Conservation (phyloP, 2,888 invertebrate species). For the Hirudinaria manillensis region DNA sequence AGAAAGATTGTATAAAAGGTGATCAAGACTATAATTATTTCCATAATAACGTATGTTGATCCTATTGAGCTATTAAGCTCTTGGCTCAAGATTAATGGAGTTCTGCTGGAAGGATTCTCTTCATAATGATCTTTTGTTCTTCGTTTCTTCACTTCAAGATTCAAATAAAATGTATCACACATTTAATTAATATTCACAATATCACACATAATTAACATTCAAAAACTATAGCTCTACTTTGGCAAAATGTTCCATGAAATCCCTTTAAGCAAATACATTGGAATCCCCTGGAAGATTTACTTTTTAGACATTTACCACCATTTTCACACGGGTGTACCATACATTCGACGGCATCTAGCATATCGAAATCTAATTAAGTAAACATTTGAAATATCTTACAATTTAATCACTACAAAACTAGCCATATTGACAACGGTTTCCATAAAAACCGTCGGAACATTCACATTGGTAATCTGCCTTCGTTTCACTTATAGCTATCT, state of each 20-base stretch:
- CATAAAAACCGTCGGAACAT: background rate
- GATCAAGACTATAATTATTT: background rate
- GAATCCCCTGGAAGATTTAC: background rate
- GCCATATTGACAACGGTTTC: background rate
- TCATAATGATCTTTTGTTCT: background rate
- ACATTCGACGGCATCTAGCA: slow-evolving; percentile 7
- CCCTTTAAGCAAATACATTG: slow-evolving; percentile 6
- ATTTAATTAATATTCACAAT: too few relatives aligned
- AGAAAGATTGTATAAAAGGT: background rate
- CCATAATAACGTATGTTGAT: background rate
- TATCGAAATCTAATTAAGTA: background rate
- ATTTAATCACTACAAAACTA: background rate
- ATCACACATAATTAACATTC: too few relatives aligned
- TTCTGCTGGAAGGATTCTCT: background rate
- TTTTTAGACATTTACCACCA: background rate
- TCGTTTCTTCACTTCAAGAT: background rate
- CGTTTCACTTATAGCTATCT: background rate
- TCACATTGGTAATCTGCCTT: background rate
- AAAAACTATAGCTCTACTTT: slow-evolving; percentile 5
- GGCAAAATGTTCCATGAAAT: background rate
- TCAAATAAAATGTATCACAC: too few relatives aligned
- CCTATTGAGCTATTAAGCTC: too few relatives aligned
- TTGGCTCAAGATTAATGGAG: too few relatives aligned
- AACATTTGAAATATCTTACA: background rate
- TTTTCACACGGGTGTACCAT: slow-evolving; percentile 11